Evolutionary conservation across 2,797 vertebrate species (phyloP).

Genomic region (Vipera ursinii): DNA sequence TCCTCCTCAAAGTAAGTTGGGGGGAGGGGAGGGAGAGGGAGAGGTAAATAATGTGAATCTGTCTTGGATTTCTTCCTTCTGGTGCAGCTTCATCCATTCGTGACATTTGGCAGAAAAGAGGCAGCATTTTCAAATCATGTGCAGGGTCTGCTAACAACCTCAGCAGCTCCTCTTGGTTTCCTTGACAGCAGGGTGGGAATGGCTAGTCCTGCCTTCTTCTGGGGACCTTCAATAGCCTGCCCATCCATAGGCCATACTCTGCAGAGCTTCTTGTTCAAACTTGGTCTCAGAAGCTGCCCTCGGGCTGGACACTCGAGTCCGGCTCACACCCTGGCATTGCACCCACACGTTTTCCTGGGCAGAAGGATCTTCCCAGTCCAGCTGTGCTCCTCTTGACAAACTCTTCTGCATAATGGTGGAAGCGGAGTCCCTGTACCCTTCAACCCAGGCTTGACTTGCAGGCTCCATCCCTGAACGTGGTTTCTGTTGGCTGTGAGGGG

Average conservation of each 20-base stretch:
- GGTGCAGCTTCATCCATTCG: conserved; percentile 49
- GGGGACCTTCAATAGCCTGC: neutral
- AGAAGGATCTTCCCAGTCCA: neutral
- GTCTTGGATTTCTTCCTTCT: conserved; percentile 22
- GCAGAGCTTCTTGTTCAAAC: neutral
- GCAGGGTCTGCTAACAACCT: too few species aligned
- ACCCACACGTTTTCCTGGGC: neutral
- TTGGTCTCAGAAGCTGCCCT: neutral
- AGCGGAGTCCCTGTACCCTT: neutral
- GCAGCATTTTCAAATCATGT: neutral
- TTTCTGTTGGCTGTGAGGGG: neutral
- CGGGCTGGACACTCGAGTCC: neutral
- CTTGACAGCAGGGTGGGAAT: neutral
- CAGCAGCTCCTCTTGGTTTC: neutral
- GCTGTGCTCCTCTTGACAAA: neutral
- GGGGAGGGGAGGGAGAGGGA: neutral
- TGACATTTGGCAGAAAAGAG: neutral
- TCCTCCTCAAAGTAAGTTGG: conserved; percentile 35
- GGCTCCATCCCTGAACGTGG: neutral
- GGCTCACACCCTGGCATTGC: neutral
- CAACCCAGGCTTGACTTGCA: neutral
- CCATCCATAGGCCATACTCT: neutral
- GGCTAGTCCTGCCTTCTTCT: neutral
- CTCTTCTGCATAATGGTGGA: neutral
- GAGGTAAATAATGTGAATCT: conserved; percentile 47